phyloP scores from a whole-genome alignment of 2,888 invertebrate genomes.

The Tenthredo livida region DNA sequence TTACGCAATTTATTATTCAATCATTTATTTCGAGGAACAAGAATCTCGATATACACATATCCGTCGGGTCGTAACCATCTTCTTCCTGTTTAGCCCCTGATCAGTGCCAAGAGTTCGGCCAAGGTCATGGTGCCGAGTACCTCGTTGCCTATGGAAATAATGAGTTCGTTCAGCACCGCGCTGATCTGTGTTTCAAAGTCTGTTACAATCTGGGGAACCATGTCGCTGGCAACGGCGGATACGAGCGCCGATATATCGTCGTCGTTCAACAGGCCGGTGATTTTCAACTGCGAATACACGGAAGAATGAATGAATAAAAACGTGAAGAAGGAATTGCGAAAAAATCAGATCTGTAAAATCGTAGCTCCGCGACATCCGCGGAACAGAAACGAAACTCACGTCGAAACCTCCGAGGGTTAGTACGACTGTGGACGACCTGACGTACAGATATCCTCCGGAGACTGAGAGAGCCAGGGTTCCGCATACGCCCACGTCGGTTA shows the following conservation, averaged over 20 bases:
- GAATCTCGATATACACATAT: too few relatives aligned
- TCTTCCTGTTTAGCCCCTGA: neutral
- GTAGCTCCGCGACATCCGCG: too few relatives aligned
- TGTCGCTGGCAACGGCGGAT: neutral
- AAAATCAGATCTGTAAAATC: too few relatives aligned
- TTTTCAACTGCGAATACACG: neutral
- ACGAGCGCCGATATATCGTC: conserved; percentile 16
- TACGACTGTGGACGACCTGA: neutral
- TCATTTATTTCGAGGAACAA: too few relatives aligned
- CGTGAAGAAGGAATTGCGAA: too few relatives aligned
- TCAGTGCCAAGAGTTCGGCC: conserved; percentile 7
- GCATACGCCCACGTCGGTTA: neutral
- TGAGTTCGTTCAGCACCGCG: conserved; percentile 6
- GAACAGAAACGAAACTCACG: too few relatives aligned
- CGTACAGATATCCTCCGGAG: neutral
- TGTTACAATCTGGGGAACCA: neutral
- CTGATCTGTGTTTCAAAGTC: neutral
- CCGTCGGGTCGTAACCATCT: too few relatives aligned
- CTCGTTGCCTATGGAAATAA: neutral
- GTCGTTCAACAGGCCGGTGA: conserved; percentile 33
- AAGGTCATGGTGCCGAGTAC: conserved; percentile 4
- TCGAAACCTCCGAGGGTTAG: neutral
- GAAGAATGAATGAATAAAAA: too few relatives aligned
- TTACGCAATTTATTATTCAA: too few relatives aligned
- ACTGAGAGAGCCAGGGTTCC: neutral